Evolutionary conservation across 2,797 vertebrate genomes (phyloP).

Genomic region (Crax fasciolata): DNA sequence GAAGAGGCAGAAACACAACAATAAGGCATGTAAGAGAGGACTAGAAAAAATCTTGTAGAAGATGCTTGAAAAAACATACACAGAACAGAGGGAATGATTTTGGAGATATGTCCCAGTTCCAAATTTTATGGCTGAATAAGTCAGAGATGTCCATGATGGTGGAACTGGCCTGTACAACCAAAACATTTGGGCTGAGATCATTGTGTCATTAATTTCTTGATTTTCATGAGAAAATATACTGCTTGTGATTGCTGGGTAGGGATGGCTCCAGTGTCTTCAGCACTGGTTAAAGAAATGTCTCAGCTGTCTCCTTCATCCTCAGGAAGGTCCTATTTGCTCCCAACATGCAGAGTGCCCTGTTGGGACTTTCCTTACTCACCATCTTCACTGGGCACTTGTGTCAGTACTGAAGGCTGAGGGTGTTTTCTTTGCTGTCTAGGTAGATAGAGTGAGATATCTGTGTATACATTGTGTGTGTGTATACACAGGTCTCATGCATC

Average conservation of each 20-base stretch:
- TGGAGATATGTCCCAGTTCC: neutral
- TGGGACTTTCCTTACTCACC: neutral
- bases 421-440: neutral
- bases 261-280: neutral
- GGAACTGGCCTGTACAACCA: neutral
- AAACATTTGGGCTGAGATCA: neutral
- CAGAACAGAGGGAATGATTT: neutral
- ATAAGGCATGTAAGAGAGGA: neutral
- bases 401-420: neutral
- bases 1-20: slow-evolving; percentile 17
- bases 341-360: accelerated
- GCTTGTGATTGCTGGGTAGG: neutral
- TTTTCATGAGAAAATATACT: neutral
- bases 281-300: neutral
- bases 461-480: neutral
- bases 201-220: neutral
- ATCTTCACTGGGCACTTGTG: neutral
- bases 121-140: neutral
- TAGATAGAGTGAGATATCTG: neutral
- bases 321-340: neutral
- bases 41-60: neutral
- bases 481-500: no score
- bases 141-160: neutral
- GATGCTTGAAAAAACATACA: neutral
- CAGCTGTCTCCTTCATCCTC: neutral